Percentiles rank a stretch among this genome's conserved stretches.
Conservation (phyloP, 2,797 vertebrate genomes). For the Meda fulgida region DNA sequence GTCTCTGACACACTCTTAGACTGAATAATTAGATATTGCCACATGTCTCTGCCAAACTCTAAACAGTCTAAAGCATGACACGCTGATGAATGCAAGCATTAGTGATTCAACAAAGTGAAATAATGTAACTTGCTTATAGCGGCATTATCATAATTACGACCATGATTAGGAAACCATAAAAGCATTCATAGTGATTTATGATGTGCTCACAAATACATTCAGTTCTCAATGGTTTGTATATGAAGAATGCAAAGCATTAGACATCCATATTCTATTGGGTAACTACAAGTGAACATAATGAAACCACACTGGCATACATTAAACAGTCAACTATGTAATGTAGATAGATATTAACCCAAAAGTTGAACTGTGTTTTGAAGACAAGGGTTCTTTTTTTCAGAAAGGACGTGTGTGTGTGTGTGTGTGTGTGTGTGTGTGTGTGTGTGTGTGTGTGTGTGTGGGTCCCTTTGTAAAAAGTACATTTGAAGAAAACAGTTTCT, state of each 20-base stretch:
- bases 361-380: not conserved
- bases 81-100: conserved; percentile 60
- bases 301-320: conserved; percentile 15
- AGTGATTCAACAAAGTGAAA: conserved; percentile 60
- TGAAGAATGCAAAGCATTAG: conserved; percentile 33
- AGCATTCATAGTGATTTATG: conserved; percentile 64
- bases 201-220: conserved; percentile 33
- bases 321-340: conserved; percentile 1
- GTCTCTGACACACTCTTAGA: conserved; percentile 45
- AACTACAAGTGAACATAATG: conserved; percentile 14
- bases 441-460: no score
- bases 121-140: conserved; percentile 61
- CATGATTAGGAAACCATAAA: conserved; percentile 65
- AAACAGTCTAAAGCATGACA: conserved; percentile 32
- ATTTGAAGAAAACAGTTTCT: no score
- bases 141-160: conserved; percentile 62
- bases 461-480: no score
- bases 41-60: conserved; percentile 49
- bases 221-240: conserved; percentile 36
- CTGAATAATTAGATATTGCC: conserved; percentile 59
- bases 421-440: not conserved
- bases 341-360: conserved; percentile 3
- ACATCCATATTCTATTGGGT: conserved; percentile 19
- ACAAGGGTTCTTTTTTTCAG: not conserved
- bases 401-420: not conserved